Base-by-base conservation (phyloP, 2,113 vertebrate species). In the Apus apus region DNA sequence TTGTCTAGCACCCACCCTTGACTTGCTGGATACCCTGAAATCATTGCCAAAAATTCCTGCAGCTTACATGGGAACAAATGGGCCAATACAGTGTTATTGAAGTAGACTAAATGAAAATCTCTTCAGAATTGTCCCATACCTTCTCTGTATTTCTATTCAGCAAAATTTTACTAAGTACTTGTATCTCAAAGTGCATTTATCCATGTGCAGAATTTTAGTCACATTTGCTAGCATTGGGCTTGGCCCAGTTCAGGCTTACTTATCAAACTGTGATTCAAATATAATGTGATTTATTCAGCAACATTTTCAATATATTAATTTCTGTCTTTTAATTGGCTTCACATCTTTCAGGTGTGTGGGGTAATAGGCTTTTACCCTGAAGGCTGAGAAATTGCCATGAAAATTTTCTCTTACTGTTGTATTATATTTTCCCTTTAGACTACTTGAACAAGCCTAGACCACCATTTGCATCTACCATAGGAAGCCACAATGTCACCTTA, bases 381-480 rank as follows among this genome's bases (percentile, higher is more conserved):
- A 86, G 45, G 29, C 15, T 15, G 21, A 48, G 25, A 15, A 27
- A 53, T 34, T 72, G 4, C 4, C 32, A 25, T 8, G 19, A 68
- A 83, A 14, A 9, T 1, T 45, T 62, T 77, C 87, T 83, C n/a
- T 66, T 83, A 19, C 20, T 36, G 6, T 67, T 76, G 16, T 71
- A n/a, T 75, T 89, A 23, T 60, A 57, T 57, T 96, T 95, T 92
- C 78, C 34, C 62, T 30, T 45, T 61, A 98, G 98, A 94, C 66
- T 94, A 85, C 51, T 75, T 84, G 61, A 76, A 95, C 34, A 60
- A 87, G 13, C 97, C 97, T 21, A 54, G 77, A 26, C 92, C 97
- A 15, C 98, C 98, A 6, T 98, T 98, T 96, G 97, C 96, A 38
- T 98, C 98, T 88, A 88, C 53, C 34, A 97, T 98, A 62, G 97